Evolutionary conservation across 2,113 vertebrate species (phyloP), one percentile per base, ranked within the genome.

Genomic region (Turdus rufiventris): DNA sequence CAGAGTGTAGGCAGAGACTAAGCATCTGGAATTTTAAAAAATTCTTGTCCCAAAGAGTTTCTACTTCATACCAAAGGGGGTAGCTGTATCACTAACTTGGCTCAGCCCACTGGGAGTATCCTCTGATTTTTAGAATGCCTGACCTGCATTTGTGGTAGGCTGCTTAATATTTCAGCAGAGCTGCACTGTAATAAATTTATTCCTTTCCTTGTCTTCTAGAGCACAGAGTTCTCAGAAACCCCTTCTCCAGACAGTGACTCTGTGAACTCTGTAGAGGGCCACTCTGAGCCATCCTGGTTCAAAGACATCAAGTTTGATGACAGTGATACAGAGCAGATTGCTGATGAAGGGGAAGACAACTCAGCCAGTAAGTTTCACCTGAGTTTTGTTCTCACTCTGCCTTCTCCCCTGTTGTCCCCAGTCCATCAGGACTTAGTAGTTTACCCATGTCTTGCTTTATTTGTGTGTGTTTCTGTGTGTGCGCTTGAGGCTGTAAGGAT

Each of bases 271-370:
- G 96, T 99, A 54, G 99, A 99, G 94, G 99, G 99, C n/a, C 99
- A 99, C 66, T 99, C 99, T 0, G 99, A 99, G 90, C 99, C 99
- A 13, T 99, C 99, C 9, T 99, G 99, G 99, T 99, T 99, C 96
- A 99, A 99, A 96, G 99, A 99, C 97, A 99, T 99, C 86, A 99
- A 99, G 96, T 99, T 99, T 97, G 99, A 99, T 84, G 99, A 99
- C 97, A 99, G 99, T 42, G 99, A 99, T 97, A 98, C 98, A 3
- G 99, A 99, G 91, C 99, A 99, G 95, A 98, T 99, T 34, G 98
- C 98, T 71, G 99, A 99, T 84, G 99, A 99, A 95, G 98, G 97
- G 9, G 99, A 99, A 51, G 98, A 99, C 97, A 98, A 98, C 86
- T 97, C 98, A 96, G 98, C 98, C 47, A 99, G 99, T 99, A 97